Evolutionary conservation across 2,888 invertebrate species (phyloP).

Genomic region (Tanypteryx hageni): DNA sequence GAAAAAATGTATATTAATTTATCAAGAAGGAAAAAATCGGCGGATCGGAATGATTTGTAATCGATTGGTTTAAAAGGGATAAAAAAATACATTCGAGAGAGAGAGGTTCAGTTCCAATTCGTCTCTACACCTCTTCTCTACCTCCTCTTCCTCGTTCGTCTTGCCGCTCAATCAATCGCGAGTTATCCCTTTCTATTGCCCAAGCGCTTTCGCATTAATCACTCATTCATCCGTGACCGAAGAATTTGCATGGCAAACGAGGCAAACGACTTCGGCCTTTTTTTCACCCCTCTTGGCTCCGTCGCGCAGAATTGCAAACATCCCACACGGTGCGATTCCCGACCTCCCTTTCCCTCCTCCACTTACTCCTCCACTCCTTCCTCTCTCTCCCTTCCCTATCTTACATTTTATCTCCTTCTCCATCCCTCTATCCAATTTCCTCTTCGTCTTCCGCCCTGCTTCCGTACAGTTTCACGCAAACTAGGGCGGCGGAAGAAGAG

Average conservation of each 20-base stretch:
- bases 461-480: neutral
- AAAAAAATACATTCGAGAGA: too few relatives aligned
- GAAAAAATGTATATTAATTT: neutral
- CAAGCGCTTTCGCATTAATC: neutral
- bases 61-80: neutral
- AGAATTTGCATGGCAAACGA: conserved; percentile 32
- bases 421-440: neutral
- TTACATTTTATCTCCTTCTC: neutral
- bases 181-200: conserved; percentile 30
- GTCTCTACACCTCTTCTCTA: neutral
- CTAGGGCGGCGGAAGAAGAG: neutral
- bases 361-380: neutral
- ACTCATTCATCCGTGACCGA: neutral
- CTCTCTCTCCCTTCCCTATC: neutral
- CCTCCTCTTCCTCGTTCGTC: neutral
- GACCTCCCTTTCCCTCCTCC: neutral
- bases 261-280: neutral
- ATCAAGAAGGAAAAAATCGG: neutral
- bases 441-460: neutral
- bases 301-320: conserved; percentile 8
- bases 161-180: neutral
- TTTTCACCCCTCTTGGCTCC: neutral
- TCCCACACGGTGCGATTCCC: neutral
- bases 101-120: too few relatives aligned
- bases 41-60: neutral